Percentiles rank a stretch among this genome's conserved stretches.
Conservation (phyloP, 1,140 invertebrate genomes). For the Melipona quadrifasciata region DNA sequence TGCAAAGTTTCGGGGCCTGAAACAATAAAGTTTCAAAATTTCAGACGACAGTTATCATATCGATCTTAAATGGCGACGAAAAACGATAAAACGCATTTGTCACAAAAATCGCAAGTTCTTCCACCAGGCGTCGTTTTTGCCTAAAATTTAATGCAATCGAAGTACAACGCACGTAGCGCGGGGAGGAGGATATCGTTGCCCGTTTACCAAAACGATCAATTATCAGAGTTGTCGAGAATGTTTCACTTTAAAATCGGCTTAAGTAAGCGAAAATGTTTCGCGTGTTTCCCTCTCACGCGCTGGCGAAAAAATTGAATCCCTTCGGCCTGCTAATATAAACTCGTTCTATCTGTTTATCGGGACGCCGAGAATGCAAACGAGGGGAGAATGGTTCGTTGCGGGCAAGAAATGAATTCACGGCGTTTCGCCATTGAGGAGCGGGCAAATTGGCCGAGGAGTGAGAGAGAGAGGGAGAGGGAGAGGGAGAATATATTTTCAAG, state of each 20-base stretch:
- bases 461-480: too few relatives aligned
- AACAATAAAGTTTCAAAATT: too few relatives aligned
- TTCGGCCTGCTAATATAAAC: neutral
- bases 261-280: neutral
- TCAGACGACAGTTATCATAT: too few relatives aligned
- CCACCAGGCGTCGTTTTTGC: too few relatives aligned
- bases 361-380: neutral
- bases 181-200: neutral
- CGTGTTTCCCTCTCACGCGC: too few relatives aligned
- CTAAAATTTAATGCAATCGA: too few relatives aligned
- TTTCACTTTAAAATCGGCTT: neutral
- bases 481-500: neutral
- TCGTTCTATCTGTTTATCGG: neutral
- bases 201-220: neutral
- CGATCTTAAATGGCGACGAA: too few relatives aligned
- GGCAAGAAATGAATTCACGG: neutral
- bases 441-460: neutral
- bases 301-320: neutral
- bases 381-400: neutral
- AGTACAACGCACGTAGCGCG: too few relatives aligned
- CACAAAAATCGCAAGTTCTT: too few relatives aligned
- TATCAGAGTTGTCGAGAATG: neutral
- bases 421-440: conserved; percentile 15
- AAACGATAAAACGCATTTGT: too few relatives aligned
- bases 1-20: too few relatives aligned